These are phyloP conservation scores for Eupithecia inturbata DNA, from an alignment of 2,888 invertebrate genomes.

Conservation along the genomic window DNA sequence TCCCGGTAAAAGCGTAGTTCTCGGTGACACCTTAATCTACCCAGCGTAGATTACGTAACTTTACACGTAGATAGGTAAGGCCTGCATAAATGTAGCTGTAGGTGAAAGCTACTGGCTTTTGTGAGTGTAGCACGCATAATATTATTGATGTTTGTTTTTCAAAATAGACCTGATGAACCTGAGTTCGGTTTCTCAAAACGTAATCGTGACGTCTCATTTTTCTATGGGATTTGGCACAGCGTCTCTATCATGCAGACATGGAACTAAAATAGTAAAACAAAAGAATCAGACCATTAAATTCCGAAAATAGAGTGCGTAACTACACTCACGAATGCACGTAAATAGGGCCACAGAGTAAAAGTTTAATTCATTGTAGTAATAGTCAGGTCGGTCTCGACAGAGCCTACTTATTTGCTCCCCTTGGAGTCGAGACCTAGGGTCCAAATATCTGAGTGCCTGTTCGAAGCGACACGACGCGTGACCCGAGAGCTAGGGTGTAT, in stretches of 20 bases:
- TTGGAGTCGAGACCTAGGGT: too few relatives aligned
- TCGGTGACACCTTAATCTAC: constrained; percentile 37
- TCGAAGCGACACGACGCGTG: too few relatives aligned
- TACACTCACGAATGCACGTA: too few relatives aligned
- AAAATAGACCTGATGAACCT: too few relatives aligned
- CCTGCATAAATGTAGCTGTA: not conserved
- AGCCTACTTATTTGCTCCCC: too few relatives aligned
- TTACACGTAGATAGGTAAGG: not conserved
- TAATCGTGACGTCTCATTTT: not conserved
- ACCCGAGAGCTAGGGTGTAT: too few relatives aligned
- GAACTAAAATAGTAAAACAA: not conserved
- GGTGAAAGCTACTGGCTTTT: not conserved
- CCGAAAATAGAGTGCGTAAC: not conserved
- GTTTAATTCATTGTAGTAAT: too few relatives aligned
- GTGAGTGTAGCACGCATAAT: not conserved
- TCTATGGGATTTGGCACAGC: not conserved
- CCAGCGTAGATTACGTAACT: constrained; percentile 12
- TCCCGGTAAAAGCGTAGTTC: constrained; percentile 36
- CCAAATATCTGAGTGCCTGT: too few relatives aligned
- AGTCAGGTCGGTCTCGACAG: too few relatives aligned
- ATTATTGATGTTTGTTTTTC: not conserved
- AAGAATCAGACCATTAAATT: not conserved
- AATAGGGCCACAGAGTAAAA: too few relatives aligned
- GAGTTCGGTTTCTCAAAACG: not conserved
- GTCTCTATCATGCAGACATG: not conserved